These are phyloP conservation scores for Parapsyche elsis DNA, from an alignment of 1,140 invertebrate genomes.

Conservation along the genomic window DNA sequence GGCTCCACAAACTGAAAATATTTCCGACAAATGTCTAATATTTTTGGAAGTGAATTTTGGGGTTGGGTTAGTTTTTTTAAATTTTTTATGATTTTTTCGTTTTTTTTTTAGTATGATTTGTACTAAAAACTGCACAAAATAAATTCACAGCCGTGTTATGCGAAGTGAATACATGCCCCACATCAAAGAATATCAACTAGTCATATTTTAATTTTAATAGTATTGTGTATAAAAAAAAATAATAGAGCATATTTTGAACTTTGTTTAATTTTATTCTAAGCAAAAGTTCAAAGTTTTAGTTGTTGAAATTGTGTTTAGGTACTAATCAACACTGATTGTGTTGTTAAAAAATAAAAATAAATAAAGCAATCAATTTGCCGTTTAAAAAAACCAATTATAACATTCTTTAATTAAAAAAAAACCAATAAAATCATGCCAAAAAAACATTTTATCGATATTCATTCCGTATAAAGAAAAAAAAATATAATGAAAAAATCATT, in stretches of 20 bases:
- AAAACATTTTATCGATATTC: neutral
- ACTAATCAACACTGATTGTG: neutral
- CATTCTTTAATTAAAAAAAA: neutral
- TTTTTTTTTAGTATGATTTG: neutral
- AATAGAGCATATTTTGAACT: too few species aligned
- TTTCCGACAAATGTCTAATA: neutral
- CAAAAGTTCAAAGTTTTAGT: too few species aligned
- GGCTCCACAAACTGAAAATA: slow-evolving; percentile 64
- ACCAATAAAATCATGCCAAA: neutral
- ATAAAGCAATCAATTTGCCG: neutral
- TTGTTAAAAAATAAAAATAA: neutral
- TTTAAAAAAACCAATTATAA: neutral
- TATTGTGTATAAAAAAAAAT: too few species aligned
- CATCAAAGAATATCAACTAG: too few species aligned
- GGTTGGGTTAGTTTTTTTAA: neutral
- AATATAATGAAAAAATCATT: neutral
- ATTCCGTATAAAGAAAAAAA: neutral
- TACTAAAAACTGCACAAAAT: neutral
- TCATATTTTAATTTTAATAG: too few species aligned
- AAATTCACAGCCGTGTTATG: too few species aligned
- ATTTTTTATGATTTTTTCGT: neutral
- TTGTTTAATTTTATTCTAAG: too few species aligned
- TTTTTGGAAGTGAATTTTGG: neutral
- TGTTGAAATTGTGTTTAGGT: too few species aligned
- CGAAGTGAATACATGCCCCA: neutral